These are phyloP conservation scores for Enhydra lutris DNA, from an alignment of 2,113 vertebrate species.

Conservation along the genomic window DNA sequence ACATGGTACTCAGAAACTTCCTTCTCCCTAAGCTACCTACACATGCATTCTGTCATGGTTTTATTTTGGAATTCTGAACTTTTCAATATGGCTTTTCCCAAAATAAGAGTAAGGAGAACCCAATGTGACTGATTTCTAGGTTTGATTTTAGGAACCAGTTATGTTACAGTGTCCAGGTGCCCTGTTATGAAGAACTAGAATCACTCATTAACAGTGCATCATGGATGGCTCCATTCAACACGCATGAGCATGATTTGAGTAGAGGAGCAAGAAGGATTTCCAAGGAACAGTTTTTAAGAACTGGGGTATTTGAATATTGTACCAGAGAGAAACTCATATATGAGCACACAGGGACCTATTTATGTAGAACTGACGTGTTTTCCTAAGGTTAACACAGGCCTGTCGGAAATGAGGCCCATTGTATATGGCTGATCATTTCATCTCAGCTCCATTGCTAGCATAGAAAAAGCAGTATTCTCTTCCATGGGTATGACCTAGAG, in stretches of 20 bases:
- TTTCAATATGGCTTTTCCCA: neutral
- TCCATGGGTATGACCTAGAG: too few relatives aligned
- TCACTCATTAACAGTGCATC: neutral
- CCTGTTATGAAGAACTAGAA: too few relatives aligned
- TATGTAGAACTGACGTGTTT: neutral
- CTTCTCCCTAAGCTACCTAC: accelerated
- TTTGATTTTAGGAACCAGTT: neutral
- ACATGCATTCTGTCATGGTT: neutral
- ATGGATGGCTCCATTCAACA: neutral
- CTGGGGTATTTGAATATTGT: neutral
- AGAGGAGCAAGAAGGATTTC: neutral
- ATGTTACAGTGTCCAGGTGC: too few relatives aligned
- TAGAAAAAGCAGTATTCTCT: accelerated
- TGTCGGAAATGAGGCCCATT: neutral
- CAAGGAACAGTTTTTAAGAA: neutral
- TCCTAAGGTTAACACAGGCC: neutral
- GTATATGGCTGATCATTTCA: accelerated
- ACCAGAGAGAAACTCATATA: neutral
- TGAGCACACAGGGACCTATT: neutral
- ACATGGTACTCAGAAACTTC: neutral
- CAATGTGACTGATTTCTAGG: neutral
- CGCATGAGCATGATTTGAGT: accelerated
- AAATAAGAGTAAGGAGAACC: neutral
- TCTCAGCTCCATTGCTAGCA: neutral
- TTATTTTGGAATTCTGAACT: neutral